Evolutionary conservation across 2,888 invertebrate species (phyloP).

Genomic region (Ptycholaimellus sp.): DNA sequence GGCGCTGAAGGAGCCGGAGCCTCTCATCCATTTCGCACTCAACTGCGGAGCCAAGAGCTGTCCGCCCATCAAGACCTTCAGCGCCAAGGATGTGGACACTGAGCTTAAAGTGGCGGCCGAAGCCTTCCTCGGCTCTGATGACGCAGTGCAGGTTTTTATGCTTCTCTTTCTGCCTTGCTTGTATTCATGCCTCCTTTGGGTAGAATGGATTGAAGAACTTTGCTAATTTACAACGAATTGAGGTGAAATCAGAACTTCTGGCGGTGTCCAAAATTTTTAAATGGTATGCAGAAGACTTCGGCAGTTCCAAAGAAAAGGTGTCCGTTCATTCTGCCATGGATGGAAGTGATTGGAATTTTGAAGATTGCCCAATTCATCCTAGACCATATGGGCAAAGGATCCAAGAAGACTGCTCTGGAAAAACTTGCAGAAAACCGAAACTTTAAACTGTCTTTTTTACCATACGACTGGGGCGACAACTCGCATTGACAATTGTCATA

Average conservation of each 20-base stretch:
- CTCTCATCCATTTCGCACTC: slow-evolving; percentile 31
- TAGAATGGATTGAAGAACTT: too few relatives aligned
- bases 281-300: slow-evolving; percentile 33
- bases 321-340: neutral
- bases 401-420: neutral
- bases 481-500: too few relatives aligned
- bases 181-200: too few relatives aligned
- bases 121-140: slow-evolving; percentile 27
- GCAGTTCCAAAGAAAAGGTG: slow-evolving; percentile 15
- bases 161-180: too few relatives aligned
- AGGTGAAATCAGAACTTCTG: slow-evolving; percentile 23
- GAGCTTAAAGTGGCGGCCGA: slow-evolving; percentile 23
- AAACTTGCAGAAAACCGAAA: neutral
- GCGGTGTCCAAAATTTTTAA: slow-evolving; percentile 29
- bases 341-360: neutral
- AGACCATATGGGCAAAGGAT: neutral
- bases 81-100: slow-evolving; percentile 23
- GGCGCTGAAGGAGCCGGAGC: slow-evolving; percentile 20
- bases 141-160: slow-evolving; percentile 26
- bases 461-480: slow-evolving; percentile 1
- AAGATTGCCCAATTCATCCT: neutral
- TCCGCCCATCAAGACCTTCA: slow-evolving; percentile 31
- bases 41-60: slow-evolving; percentile 32
- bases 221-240: too few relatives aligned
- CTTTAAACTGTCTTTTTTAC: neutral